These are phyloP conservation scores for Pogoniulus pusillus DNA, from an alignment of 2,797 vertebrate species.

Conservation along the genomic window DNA sequence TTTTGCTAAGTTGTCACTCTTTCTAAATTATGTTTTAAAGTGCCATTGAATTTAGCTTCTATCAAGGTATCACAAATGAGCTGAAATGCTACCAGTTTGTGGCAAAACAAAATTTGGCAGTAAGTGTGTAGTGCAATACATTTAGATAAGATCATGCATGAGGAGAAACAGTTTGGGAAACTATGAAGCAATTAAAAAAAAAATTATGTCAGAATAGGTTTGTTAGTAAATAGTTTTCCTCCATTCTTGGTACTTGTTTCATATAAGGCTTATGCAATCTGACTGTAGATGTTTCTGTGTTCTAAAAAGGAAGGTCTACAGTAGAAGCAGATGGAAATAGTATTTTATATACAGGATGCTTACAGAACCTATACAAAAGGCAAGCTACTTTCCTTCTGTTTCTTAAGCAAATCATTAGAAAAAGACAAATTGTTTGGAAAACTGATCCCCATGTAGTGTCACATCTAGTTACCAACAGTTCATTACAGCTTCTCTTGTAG, in stretches of 20 bases:
- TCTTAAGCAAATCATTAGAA: neutral
- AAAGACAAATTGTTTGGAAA: neutral
- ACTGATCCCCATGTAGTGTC: accelerated
- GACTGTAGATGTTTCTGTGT: neutral
- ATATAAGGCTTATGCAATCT: neutral
- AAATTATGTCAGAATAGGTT: neutral
- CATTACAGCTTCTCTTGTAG: neutral
- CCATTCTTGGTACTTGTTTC: neutral
- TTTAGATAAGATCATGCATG: neutral
- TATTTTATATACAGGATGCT: neutral
- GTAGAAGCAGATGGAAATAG: neutral
- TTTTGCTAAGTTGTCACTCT: neutral
- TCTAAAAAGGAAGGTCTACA: neutral
- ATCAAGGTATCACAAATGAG: neutral
- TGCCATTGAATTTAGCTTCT: neutral
- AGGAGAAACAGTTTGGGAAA: neutral
- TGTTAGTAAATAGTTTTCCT: neutral
- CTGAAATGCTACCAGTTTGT: neutral
- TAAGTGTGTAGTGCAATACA: neutral
- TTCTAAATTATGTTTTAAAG: neutral
- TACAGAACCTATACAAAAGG: neutral
- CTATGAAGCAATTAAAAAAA: neutral
- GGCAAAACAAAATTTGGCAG: neutral
- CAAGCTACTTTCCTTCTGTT: neutral
- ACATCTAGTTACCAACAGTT: neutral